Evolutionary conservation across 92 coral and sea anemone genomes (phyloP).

Genomic region (Zoanthus sansibaricus): DNA sequence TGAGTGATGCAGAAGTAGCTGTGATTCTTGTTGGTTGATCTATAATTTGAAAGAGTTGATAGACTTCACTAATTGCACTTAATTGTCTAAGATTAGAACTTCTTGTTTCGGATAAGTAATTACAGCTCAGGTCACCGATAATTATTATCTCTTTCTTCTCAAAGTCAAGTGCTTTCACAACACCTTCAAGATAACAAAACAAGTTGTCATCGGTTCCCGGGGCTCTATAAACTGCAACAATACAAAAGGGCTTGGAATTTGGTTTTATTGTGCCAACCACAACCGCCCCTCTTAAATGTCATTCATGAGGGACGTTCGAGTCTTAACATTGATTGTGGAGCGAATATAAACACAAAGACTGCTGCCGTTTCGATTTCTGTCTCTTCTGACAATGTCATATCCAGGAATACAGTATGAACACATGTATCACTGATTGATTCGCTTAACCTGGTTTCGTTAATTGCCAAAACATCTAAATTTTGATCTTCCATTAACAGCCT

Average conservation of each 20-base stretch:
- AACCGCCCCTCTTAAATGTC: too few relatives aligned
- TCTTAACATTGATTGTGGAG: too few relatives aligned
- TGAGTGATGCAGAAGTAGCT: constrained; percentile 38
- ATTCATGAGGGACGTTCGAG: too few relatives aligned
- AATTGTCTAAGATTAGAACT: constrained; percentile 35
- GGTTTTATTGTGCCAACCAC: too few relatives aligned
- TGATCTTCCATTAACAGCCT: too few relatives aligned
- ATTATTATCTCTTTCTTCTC: constrained; percentile 49
- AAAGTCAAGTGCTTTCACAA: constrained; percentile 40
- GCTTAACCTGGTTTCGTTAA: too few relatives aligned
- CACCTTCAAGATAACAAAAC: background rate
- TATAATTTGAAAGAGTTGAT: background rate
- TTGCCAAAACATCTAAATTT: too few relatives aligned
- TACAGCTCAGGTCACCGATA: constrained; percentile 49
- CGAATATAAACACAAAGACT: too few relatives aligned
- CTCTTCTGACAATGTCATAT: too few relatives aligned
- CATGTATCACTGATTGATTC: too few relatives aligned
- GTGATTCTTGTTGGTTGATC: constrained; percentile 52
- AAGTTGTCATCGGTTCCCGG: constrained; percentile 5
- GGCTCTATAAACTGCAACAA: constrained; percentile 24
- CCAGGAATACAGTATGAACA: too few relatives aligned
- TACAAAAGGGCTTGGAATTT: background rate
- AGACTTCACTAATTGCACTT: constrained; percentile 27
- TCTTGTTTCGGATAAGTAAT: constrained; percentile 41
- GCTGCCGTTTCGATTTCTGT: too few relatives aligned